Percentiles rank a stretch among this genome's conserved stretches.
Conservation (phyloP, 35 echinoderm and acorn worm genomes). For the Chiridota heheva region DNA sequence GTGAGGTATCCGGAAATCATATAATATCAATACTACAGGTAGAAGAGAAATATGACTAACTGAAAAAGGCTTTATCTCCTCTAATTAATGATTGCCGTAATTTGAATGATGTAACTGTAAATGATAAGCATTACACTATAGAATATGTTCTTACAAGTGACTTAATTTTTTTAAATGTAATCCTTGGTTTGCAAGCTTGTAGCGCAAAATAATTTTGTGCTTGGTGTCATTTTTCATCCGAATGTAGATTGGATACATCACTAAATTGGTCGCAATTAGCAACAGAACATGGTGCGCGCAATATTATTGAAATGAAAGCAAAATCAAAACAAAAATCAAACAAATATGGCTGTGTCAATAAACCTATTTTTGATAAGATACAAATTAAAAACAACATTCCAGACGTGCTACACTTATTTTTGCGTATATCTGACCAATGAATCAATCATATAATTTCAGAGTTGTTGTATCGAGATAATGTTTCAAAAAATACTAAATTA, state of each 20-base stretch:
- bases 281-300: conserved; percentile 3
- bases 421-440: conserved; percentile 31
- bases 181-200: conserved; percentile 24
- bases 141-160: background rate
- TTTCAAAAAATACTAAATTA: background rate
- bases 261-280: conserved; percentile 36
- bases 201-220: conserved; percentile 24
- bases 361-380: background rate
- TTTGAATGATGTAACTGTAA: conserved; percentile 13
- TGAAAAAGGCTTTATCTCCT: conserved; percentile 12
- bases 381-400: conserved; percentile 31
- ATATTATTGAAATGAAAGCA: conserved; percentile 20
- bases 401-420: conserved; percentile 40
- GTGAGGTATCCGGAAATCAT: conserved; percentile 20
- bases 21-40: conserved; percentile 5
- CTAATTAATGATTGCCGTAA: conserved; percentile 17
- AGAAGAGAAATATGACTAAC: conserved; percentile 18
- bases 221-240: background rate
- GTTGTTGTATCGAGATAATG: conserved; percentile 6
- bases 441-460: conserved; percentile 27
- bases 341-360: background rate
- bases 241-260: conserved; percentile 19
- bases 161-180: conserved; percentile 18
- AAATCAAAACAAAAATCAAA: background rate
- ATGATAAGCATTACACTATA: conserved; percentile 18